Evolutionary conservation across 2,888 invertebrate genomes (phyloP).

Genomic region (Urechis unicinctus): DNA sequence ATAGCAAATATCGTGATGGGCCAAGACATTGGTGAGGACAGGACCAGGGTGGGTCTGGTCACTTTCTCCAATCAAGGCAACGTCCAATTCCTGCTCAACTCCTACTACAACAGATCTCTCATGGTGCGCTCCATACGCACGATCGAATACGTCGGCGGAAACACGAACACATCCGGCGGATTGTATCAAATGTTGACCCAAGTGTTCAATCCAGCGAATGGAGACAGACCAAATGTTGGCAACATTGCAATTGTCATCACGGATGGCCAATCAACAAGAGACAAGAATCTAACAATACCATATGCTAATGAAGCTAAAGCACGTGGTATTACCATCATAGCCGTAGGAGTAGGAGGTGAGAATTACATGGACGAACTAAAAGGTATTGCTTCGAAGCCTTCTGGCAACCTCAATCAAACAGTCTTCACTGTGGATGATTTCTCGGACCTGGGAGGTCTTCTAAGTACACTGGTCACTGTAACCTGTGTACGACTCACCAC

Average conservation of each 20-base stretch:
- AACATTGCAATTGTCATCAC: conserved; percentile 8
- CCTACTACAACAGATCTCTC: background rate
- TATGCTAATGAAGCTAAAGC: conserved; percentile 2
- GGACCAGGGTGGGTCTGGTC: conserved; percentile 2
- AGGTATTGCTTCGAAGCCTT: conserved; percentile 1
- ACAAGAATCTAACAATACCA: background rate
- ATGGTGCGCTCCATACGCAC: background rate
- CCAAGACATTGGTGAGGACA: background rate
- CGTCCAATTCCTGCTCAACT: conserved; percentile 4
- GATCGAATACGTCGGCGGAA: conserved; percentile 3
- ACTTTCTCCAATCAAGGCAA: conserved; percentile 2
- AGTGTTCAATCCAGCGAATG: conserved; percentile 1
- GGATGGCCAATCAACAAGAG: conserved; percentile 4
- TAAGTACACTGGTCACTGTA: background rate
- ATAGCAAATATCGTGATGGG: background rate
- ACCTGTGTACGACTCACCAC: conserved; percentile 3
- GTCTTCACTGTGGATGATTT: conserved; percentile 12
- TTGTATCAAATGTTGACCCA: conserved; percentile 1
- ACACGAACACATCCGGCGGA: conserved; percentile 9
- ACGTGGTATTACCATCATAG: conserved; percentile 2
- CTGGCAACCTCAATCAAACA: background rate
- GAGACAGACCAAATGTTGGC: conserved; percentile 8
- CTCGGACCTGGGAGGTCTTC: conserved; percentile 1
- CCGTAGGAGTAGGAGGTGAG: conserved; percentile 1
- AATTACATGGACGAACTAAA: conserved; percentile 1